A percentile compares a stretch with the other conserved stretches of the same genome.
These are phyloP conservation scores for Dimorphilus gyrociliatus DNA, from an alignment of 2,888 invertebrate genomes.

Conservation along the genomic window DNA sequence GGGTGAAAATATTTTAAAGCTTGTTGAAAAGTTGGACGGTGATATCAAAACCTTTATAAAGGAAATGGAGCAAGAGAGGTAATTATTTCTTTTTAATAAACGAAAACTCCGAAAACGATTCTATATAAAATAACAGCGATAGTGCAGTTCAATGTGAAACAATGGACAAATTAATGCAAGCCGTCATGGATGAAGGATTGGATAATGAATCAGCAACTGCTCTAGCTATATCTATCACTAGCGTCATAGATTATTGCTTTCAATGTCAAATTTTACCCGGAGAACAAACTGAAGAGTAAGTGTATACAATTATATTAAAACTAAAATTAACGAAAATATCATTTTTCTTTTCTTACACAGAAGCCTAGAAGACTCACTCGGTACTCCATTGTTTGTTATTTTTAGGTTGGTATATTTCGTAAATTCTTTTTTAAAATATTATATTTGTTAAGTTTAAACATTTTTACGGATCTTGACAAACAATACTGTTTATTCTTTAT, in stretches of 20 bases:
- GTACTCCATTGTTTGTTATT: slow-evolving; percentile 67
- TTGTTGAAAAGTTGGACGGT: slow-evolving; percentile 41
- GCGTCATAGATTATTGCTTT: too few relatives aligned
- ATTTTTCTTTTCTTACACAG: slow-evolving; percentile 15
- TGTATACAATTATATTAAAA: too few relatives aligned
- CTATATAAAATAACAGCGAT: slow-evolving; percentile 21
- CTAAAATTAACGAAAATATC: too few relatives aligned
- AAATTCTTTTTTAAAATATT: too few relatives aligned
- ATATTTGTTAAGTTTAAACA: too few relatives aligned
- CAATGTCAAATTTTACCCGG: slow-evolving; percentile 45
- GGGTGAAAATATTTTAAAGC: slow-evolving; percentile 35
- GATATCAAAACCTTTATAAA: slow-evolving; percentile 45
- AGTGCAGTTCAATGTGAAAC: slow-evolving; percentile 45
- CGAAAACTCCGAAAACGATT: not conserved
- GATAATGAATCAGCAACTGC: slow-evolving; percentile 46
- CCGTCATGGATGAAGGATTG: slow-evolving; percentile 42
- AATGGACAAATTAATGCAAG: slow-evolving; percentile 49
- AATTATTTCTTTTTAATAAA: slow-evolving; percentile 29
- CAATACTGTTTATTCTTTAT: slow-evolving; percentile 5
- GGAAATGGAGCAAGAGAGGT: slow-evolving; percentile 46
- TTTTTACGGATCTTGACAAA: not conserved
- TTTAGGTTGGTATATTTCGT: slow-evolving; percentile 43
- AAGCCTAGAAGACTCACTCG: slow-evolving; percentile 55
- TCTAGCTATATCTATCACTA: slow-evolving; percentile 46
- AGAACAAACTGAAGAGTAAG: slow-evolving; percentile 41